A percentile compares a stretch with the other conserved stretches of the same genome.
Evolutionary conservation across 2,797 vertebrate species (phyloP).

Genomic region (Falco concolor): DNA sequence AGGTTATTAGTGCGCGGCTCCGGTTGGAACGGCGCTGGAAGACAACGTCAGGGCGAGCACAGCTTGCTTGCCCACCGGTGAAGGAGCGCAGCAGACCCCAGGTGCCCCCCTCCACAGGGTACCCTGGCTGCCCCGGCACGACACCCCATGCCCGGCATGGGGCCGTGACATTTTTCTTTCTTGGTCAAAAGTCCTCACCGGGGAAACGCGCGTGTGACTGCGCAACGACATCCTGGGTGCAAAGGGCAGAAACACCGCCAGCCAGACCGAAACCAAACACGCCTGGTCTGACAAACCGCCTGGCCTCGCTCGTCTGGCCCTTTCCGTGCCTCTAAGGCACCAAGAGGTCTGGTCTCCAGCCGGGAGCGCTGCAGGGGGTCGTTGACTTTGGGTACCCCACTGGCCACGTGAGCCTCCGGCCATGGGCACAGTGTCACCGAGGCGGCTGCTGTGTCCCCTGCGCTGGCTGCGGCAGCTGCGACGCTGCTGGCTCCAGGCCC

Average conservation of each 20-base stretch:
- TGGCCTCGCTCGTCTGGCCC: fast-evolving
- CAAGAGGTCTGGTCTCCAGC: fast-evolving
- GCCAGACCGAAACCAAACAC: not conserved
- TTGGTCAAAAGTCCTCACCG: not conserved
- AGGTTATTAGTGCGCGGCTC: not conserved
- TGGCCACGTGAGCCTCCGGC: fast-evolving
- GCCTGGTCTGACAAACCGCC: fast-evolving
- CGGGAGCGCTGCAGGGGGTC: fast-evolving
- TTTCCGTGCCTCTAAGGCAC: fast-evolving
- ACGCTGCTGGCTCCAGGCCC: not conserved
- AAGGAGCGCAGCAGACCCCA: not conserved
- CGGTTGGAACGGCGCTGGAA: not conserved
- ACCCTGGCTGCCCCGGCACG: fast-evolving
- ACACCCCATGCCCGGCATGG: fast-evolving
- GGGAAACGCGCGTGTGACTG: not conserved
- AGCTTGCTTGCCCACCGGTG: fast-evolving
- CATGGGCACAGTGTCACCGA: not conserved
- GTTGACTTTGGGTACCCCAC: not conserved
- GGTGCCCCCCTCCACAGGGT: not conserved
- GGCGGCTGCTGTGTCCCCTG: not conserved
- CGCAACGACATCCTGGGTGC: fast-evolving
- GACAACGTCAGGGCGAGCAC: not conserved
- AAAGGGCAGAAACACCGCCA: not conserved
- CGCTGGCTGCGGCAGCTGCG: not conserved
- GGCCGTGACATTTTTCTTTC: not conserved